Base-by-base conservation (phyloP, 2,888 invertebrate genomes). In the Nesidiocoris tenuis region DNA sequence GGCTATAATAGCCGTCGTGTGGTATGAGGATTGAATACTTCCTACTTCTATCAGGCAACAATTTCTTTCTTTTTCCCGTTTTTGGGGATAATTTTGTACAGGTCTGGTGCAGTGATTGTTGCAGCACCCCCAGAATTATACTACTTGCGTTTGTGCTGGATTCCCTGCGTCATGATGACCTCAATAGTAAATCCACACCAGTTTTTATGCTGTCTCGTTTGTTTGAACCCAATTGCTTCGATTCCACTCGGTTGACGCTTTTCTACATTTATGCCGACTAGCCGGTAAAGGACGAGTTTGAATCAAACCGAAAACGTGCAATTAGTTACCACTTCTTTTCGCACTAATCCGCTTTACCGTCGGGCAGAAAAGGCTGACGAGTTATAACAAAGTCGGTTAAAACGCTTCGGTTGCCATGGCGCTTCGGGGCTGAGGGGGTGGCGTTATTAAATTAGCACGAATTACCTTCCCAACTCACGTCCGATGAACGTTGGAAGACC, bases 381-480 rank as follows among this genome's bases (percentile, higher is more conserved):
- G 68, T 68, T 68, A 18, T 56, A 68, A 68, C 68, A 57, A 57
- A 68, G 56, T 55, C 16, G 68, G 68, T 63, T 55, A 5, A 57
- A 55, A 22, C 18, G 22, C 54, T 21, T 21, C 21, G 23, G 39
- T 22, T 55, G 16, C 64, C 64, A 23, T 63, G 63, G 23, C 19
- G 23, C 9, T 18, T 23, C 21, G 1, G 22, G 67, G 67, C 22
- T 21, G 67, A 56, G 23, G 56, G 68, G 63, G 23, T 25, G 39
- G 54, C 63, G 64, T 74, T 74, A 74, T 74, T 74, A 74, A 74
- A 74, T 74, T 74, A 74, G 63, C 72, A 22, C 22, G 72, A 74
- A 74, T 74, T 74, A 74, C 72, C 72, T 74, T 74, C 72, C 72
- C 72, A 74, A 74, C 72, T 74, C 72, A 74, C 72, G 72, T 74